Base-by-base conservation (phyloP, 2,797 vertebrate genomes). In the Tympanoctomys barrerae region DNA sequence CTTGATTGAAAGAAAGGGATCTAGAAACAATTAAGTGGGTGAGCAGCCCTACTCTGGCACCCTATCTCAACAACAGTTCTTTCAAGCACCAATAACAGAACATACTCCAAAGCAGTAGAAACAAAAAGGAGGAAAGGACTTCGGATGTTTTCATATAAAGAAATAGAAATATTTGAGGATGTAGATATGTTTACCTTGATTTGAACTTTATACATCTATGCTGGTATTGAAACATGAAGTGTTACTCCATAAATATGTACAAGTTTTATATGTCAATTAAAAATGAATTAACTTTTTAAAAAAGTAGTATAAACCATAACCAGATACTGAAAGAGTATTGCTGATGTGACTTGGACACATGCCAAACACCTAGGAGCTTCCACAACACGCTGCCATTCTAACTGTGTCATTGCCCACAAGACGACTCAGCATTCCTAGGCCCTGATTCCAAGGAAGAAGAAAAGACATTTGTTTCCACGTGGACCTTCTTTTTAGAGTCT, bases 341-440 rank as follows among this genome's bases (percentile, higher is more conserved):
- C 36, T 33, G 46, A 59, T 49, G 18, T 79, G 75, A 84, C 52
- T 31, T 33, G 42, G 70, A 83, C 28, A 18, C 14, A 22, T 5
- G 62, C 54, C 83, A 77, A 73, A 42, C 42, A 39, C 78, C 26
- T 26, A 54, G 68, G 52, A 49, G 28, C 61, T 64, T 87, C 81
- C 61, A 12, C 18, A 3, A 49, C 2, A 2, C 3, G 81, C 70
- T 90, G 13, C 9, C 31, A 4, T 61, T 4, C 10, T 75, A 19
- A 7, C 22, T 12, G 0, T 14, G 18, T 49, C 11, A 0, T 6
- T 9, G 13, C 73, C 70, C 42, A 52, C 90, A 85, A 75, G 61
- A 87, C 93, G 80, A 94, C 49, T 96, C 75, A 71, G 71, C 70
- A 46, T 80, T 96, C 93, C 94, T 89, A 62, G n/a, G 80, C 49